Percentiles rank a stretch among this genome's conserved stretches.
Conservation (phyloP, 2,113 vertebrate genomes). For the Nansenia antarctica region DNA sequence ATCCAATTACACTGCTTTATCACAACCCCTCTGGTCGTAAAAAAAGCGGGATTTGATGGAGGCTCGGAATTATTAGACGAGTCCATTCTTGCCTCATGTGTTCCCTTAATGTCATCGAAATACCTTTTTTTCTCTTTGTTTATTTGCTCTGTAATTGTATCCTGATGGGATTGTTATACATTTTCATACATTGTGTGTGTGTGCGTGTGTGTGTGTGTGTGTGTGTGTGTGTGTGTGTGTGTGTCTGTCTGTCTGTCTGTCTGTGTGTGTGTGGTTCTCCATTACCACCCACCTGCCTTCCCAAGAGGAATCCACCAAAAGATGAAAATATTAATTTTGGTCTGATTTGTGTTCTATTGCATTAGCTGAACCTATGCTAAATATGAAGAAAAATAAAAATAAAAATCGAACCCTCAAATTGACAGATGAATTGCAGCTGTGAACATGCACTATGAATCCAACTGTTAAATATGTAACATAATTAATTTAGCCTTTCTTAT, state of each 20-base stretch:
- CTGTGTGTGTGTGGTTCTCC: not conserved
- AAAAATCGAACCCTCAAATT: no score
- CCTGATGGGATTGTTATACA: not conserved
- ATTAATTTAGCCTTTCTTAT: not conserved
- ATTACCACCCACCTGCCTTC: conserved; percentile 38
- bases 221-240: conserved; percentile 5
- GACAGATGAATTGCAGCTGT: not conserved
- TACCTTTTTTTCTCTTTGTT: not conserved
- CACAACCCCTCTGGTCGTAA: conserved; percentile 33
- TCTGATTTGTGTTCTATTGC: conserved; percentile 33
- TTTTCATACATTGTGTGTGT: conserved; percentile 11
- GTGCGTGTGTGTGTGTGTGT: not conserved
- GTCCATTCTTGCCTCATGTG: conserved; percentile 12
- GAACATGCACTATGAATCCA: conserved; percentile 24
- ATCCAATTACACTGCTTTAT: conserved; percentile 60
- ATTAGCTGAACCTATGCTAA: conserved; percentile 33
- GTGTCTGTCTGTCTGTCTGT: not conserved
- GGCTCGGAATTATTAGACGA: conserved; percentile 13
- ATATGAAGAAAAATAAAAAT: no score
- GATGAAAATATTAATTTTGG: conserved; percentile 51
- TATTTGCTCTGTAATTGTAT: conserved; percentile 15
- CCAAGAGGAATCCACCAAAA: conserved; percentile 16
- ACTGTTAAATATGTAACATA: not conserved
- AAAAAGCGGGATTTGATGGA: conserved; percentile 26
- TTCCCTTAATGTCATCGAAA: conserved; percentile 1